Percentiles rank a stretch among this genome's conserved stretches.
phyloP scores from a whole-genome alignment of 2,888 invertebrate genomes.

The Octodonta nipae region DNA sequence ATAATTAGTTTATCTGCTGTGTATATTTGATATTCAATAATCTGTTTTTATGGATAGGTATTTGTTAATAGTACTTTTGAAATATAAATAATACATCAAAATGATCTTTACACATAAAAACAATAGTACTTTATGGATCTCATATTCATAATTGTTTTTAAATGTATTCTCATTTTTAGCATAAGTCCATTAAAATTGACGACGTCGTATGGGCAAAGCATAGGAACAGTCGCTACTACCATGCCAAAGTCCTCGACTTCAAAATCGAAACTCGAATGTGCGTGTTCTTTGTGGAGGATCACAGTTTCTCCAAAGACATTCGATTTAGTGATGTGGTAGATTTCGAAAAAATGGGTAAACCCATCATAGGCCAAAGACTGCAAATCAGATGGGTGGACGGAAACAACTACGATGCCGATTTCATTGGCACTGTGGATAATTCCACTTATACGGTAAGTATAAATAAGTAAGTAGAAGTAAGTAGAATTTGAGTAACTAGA shows the following conservation, averaged over 20 bases:
- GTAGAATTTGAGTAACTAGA: too few relatives aligned
- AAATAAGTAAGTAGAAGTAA: too few relatives aligned
- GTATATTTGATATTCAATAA: too few relatives aligned
- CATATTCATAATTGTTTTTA: too few relatives aligned
- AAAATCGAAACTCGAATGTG: constrained; percentile 40
- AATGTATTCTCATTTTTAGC: constrained; percentile 5
- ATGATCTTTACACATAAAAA: too few relatives aligned
- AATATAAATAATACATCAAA: too few relatives aligned
- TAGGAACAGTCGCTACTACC: constrained; percentile 45
- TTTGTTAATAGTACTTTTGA: too few relatives aligned
- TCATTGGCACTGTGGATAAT: constrained; percentile 34
- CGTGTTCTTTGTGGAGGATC: constrained; percentile 48
- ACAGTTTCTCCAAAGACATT: constrained; percentile 45
- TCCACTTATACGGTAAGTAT: constrained; percentile 35
- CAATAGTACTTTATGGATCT: neutral
- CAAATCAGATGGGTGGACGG: constrained; percentile 45
- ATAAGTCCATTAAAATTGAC: constrained; percentile 10
- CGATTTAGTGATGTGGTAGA: constrained; percentile 42
- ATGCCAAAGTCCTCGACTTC: constrained; percentile 39
- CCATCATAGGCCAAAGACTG: constrained; percentile 40
- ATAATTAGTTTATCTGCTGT: too few relatives aligned
- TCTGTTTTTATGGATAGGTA: too few relatives aligned
- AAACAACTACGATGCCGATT: constrained; percentile 35
- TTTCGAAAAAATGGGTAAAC: constrained; percentile 19
- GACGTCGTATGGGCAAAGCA: constrained; percentile 49